Evolutionary conservation across 2,113 vertebrate species (phyloP).

Genomic region (Erinaceus europaeus): DNA sequence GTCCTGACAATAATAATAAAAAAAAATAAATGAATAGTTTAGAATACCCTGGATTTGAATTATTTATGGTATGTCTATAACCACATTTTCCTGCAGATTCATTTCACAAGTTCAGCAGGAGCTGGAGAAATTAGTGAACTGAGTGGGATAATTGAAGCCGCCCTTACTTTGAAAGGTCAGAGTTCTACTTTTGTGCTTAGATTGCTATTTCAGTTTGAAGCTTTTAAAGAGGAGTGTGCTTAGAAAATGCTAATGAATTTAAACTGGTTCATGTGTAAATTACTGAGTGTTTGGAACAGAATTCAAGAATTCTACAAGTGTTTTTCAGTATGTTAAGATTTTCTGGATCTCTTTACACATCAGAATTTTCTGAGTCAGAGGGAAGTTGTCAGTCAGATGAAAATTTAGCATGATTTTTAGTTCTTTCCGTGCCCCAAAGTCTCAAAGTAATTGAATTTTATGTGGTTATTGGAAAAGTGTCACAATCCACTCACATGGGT

Average conservation of each 20-base stretch:
- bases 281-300: neutral
- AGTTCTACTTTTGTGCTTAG: neutral
- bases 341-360: neutral
- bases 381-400: neutral
- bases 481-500: neutral
- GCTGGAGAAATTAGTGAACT: neutral
- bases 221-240: neutral
- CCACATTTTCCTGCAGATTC: neutral
- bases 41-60: neutral
- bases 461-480: neutral
- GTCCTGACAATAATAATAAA: neutral
- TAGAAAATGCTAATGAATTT: conserved; percentile 5
- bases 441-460: neutral
- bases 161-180: neutral
- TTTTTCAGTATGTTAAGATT: neutral
- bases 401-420: neutral
- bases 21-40: neutral
- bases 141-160: neutral
- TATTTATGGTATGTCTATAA: neutral
- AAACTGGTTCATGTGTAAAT: neutral
- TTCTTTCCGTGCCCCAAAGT: neutral
- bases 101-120: neutral
- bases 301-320: neutral
- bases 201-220: neutral
- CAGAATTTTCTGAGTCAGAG: neutral